phyloP scores from a whole-genome alignment of 2,113 vertebrate species.

The Australoheros scitulus region DNA sequence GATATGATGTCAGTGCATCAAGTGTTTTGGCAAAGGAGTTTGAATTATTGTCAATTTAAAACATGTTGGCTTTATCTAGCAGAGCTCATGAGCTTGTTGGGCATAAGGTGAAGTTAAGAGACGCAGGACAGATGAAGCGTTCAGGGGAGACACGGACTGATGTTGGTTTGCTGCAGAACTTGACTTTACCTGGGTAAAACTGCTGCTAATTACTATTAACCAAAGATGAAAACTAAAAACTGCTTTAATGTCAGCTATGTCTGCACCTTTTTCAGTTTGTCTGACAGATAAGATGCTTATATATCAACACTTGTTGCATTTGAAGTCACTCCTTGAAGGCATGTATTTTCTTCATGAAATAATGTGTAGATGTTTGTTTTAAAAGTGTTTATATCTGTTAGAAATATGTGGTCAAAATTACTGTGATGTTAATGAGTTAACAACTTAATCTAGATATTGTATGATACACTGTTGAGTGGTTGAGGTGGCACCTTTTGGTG shows the following conservation, averaged over 20 bases:
- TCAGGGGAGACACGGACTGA: slow-evolving; percentile 3
- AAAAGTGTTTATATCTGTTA: background rate
- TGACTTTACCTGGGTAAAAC: slow-evolving; percentile 41
- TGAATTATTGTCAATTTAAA: slow-evolving; percentile 40
- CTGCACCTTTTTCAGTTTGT: background rate
- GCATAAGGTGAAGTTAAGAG: slow-evolving; percentile 32
- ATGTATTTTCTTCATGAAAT: background rate
- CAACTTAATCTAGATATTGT: background rate
- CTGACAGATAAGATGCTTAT: background rate
- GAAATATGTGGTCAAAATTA: background rate
- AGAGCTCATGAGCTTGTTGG: slow-evolving; percentile 15
- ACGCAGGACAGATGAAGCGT: slow-evolving; percentile 20
- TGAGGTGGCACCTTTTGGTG: background rate
- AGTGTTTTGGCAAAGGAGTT: slow-evolving; percentile 49
- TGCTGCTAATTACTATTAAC: background rate
- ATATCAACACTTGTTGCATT: background rate
- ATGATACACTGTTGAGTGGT: background rate
- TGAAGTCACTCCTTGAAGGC: background rate
- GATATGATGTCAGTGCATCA: slow-evolving; percentile 57
- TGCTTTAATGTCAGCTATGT: background rate
- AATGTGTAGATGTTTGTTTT: background rate
- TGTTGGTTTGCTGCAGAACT: slow-evolving; percentile 10
- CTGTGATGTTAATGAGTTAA: background rate
- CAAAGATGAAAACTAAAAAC: background rate
- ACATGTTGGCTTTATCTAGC: slow-evolving; percentile 21